Evolutionary conservation across 2,888 invertebrate genomes (phyloP), one percentile per base, ranked within the genome.

Genomic region (Rotaria macrura): DNA sequence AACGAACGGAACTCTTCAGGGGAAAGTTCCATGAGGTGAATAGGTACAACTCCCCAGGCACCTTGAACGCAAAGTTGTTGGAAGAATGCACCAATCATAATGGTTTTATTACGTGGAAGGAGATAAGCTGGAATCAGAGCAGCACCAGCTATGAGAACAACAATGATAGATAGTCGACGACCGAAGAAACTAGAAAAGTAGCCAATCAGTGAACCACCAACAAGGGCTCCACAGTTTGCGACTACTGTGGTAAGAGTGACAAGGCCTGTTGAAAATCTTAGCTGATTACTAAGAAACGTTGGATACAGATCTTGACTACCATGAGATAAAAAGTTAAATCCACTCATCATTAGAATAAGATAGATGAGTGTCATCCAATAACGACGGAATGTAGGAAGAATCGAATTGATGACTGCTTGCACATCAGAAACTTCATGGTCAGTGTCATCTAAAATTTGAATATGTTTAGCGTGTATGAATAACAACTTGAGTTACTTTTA

Each of bases 111-210:
- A n/a, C 10, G 23, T 43, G 79, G 79, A 79, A 79, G 79, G 4
- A 79, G 10, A 43, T 79, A 79, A 5, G 79, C 79, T 40, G 79
- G 79, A 40, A 79, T 43, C 2, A 79, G 40, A 12, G 34, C 23
- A 43, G 43, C 79, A 43, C 79, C 79, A 14, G 43, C 25, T 14
- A 79, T 25, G 20, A 79, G 79, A 25, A 79, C 79, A 25, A 79
- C 79, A 43, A 79, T 23, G 2, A 79, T 79, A 43, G 79, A 79
- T 25, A 79, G 34, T 43, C 79, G 79, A 43, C 79, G 79, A 79
- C 79, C 79, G 12, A 79, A 79, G 40, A 79, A 79, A 79, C 79
- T 79, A 10, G 79, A 79, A 79, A 12, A 79, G 43, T 79, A 79
- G 34, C 79, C 79, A 79, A 79, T 25, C 4, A 25, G 1, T 9